phyloP scores from a whole-genome alignment of 2,888 invertebrate species.

The Stenodera caucasica region DNA sequence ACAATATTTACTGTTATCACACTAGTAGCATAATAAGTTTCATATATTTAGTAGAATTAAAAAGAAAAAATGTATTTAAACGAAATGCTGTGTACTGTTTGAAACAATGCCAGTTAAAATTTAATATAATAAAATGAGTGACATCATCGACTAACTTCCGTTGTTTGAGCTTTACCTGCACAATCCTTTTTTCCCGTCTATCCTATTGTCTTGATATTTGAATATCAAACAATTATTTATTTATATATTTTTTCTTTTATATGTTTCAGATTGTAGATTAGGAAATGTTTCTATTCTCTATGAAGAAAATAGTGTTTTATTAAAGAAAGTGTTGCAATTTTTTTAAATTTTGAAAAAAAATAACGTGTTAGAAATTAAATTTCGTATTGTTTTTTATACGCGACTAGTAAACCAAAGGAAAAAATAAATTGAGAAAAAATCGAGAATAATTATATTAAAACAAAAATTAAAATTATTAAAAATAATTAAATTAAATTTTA shows the following conservation, averaged over 20 bases:
- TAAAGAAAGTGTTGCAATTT: conserved; percentile 16
- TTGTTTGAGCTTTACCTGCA: conserved; percentile 7
- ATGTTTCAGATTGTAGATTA: conserved; percentile 45
- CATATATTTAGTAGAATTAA: neutral
- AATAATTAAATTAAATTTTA: conserved; percentile 23
- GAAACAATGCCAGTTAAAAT: conserved; percentile 8
- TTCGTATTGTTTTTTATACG: conserved; percentile 28
- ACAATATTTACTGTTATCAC: neutral
- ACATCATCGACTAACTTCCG: conserved; percentile 6
- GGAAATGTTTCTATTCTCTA: conserved; percentile 29
- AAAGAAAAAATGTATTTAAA: neutral
- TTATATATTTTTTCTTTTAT: conserved; percentile 23
- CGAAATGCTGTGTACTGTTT: neutral
- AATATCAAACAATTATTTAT: neutral
- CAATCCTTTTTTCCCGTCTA: neutral
- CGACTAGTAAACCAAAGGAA: conserved; percentile 20
- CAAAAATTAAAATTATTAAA: neutral
- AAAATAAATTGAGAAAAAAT: neutral
- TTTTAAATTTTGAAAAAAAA: conserved; percentile 4
- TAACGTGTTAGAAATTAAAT: conserved; percentile 28
- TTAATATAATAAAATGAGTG: conserved; percentile 6
- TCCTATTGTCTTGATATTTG: conserved; percentile 1
- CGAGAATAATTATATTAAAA: neutral
- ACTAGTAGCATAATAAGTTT: neutral
- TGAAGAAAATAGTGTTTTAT: conserved; percentile 21